These are phyloP conservation scores for Loripinus fragilis DNA, from an alignment of 2,888 invertebrate species.

Conservation along the genomic window DNA sequence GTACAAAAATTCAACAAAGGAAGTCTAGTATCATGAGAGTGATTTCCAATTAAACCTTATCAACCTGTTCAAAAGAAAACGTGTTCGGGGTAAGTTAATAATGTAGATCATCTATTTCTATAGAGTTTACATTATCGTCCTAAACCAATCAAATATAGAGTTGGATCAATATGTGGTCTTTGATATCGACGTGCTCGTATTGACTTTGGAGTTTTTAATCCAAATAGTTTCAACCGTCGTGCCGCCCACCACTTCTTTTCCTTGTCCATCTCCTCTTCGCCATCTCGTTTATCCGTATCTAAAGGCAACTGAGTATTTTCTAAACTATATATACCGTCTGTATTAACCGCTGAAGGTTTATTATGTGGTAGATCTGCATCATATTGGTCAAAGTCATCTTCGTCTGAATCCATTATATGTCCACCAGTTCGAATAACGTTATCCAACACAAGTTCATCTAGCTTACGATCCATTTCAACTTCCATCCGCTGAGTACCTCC, in stretches of 20 bases:
- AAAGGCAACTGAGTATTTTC: background rate
- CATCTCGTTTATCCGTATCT: background rate
- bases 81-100: too few species aligned
- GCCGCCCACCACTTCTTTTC: constrained; percentile 11
- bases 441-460: background rate
- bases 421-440: background rate
- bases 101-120: too few species aligned
- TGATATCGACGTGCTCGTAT: background rate
- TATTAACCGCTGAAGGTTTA: background rate
- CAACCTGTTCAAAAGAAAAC: too few species aligned
- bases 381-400: background rate
- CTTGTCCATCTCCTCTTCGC: background rate
- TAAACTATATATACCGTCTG: background rate
- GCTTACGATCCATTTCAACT: constrained; percentile 1
- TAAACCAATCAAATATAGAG: constrained; percentile 14
- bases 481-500: constrained; percentile 15
- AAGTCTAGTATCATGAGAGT: too few species aligned
- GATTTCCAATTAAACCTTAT: too few species aligned
- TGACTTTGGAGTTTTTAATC: constrained; percentile 19
- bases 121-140: too few species aligned
- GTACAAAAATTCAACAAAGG: too few species aligned
- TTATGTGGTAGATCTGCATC: background rate
- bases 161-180: constrained; percentile 6
- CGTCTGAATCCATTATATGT: background rate
- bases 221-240: background rate